phyloP scores from a whole-genome alignment of 2,113 vertebrate genomes.

The Cyphomyrus discorhynchus region DNA sequence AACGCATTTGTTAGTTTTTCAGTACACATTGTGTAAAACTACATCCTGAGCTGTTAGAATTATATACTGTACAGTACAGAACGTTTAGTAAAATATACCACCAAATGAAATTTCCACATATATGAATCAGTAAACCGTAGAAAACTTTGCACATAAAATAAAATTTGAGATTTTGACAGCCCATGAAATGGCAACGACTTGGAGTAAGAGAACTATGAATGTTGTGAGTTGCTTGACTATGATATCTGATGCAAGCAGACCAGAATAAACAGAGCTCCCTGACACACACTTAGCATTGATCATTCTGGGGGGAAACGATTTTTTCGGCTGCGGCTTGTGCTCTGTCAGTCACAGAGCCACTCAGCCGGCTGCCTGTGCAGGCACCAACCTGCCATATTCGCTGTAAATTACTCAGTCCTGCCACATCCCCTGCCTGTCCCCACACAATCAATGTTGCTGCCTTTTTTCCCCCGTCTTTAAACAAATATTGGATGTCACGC shows the following conservation, averaged over 20 bases:
- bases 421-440: conserved; percentile 13
- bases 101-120: background rate
- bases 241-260: background rate
- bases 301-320: background rate
- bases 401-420: conserved; percentile 14
- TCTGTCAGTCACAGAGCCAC: background rate
- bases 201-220: background rate
- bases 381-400: background rate
- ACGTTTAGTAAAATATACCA: background rate
- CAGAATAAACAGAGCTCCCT: conserved; percentile 30
- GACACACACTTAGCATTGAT: background rate
- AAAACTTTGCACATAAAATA: background rate
- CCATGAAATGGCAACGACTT: background rate
- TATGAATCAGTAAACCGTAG: background rate
- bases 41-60: background rate
- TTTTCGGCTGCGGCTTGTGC: background rate
- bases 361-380: conserved; percentile 26
- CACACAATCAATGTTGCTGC: conserved; percentile 11
- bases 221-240: background rate
- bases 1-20: background rate
- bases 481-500: conserved; percentile 30
- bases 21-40: background rate
- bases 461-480: conserved; percentile 19
- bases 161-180: background rate
- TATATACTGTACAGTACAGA: background rate